A percentile compares a stretch with the other conserved stretches of the same genome.
Evolutionary conservation across 2,888 invertebrate species (phyloP).

Genomic region (Drosophila acutilabella): DNA sequence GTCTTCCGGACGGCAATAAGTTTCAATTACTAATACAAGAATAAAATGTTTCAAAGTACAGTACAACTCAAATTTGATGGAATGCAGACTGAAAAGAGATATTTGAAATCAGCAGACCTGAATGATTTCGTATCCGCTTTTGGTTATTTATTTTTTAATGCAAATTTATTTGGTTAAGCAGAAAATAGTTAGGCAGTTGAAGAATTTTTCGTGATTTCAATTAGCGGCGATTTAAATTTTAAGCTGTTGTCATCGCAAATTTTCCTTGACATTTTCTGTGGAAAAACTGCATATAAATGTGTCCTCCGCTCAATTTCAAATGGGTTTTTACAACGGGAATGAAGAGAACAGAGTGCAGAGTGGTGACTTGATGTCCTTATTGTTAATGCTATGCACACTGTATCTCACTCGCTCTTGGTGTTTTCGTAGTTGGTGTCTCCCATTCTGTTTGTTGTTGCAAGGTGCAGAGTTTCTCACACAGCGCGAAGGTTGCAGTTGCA

Average conservation of each 20-base stretch:
- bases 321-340: not conserved
- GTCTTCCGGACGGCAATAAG: too few species aligned
- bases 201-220: slow-evolving; percentile 62
- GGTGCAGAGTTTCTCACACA: slow-evolving; percentile 78
- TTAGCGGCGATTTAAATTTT: slow-evolving; percentile 63
- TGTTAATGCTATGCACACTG: slow-evolving; percentile 16
- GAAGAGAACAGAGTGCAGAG: too few species aligned
- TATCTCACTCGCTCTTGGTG: slow-evolving; percentile 18
- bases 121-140: slow-evolving; percentile 1
- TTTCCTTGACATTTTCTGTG: slow-evolving; percentile 58
- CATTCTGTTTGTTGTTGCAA: slow-evolving; percentile 53
- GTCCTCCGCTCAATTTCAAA: slow-evolving; percentile 51
- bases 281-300: slow-evolving; percentile 60
- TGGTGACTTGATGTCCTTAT: slow-evolving; percentile 15
- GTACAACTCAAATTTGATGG: too few species aligned
- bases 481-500: slow-evolving; percentile 50
- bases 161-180: not conserved
- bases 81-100: not conserved
- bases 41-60: too few species aligned
- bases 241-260: slow-evolving; percentile 42
- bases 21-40: too few species aligned
- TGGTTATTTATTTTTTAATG: not conserved
- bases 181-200: slow-evolving; percentile 7
- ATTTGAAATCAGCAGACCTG: not conserved
- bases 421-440: slow-evolving; percentile 3